These are phyloP conservation scores for Portunus trituberculatus DNA, from an alignment of 1,140 invertebrate species.

Conservation along the genomic window DNA sequence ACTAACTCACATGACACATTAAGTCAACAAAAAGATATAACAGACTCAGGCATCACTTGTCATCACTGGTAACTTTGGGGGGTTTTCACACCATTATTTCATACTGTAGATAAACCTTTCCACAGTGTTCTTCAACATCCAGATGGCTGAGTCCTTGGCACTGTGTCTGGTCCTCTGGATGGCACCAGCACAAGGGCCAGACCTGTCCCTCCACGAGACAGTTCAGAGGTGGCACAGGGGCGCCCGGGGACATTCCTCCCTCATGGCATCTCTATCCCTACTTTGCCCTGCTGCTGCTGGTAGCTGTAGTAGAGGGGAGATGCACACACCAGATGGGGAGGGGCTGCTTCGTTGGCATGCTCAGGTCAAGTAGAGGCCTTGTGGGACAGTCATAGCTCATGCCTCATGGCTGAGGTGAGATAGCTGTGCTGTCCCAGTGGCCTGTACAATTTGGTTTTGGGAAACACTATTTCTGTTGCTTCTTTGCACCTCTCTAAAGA, in stretches of 20 bases:
- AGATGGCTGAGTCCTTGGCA: neutral
- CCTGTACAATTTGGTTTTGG: neutral
- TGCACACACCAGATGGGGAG: neutral
- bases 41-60: slow-evolving; percentile 47
- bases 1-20: slow-evolving; percentile 51
- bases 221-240: too few species aligned
- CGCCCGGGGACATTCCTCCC: too few species aligned
- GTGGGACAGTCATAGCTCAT: neutral
- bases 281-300: neutral
- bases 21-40: slow-evolving; percentile 38
- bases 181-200: neutral
- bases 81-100: neutral
- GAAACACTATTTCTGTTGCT: neutral
- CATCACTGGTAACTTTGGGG: neutral
- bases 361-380: neutral
- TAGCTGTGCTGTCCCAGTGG: neutral
- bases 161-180: slow-evolving; percentile 1
- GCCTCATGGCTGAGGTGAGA: neutral
- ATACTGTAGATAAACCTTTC: neutral
- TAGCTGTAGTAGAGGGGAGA: neutral
- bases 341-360: neutral
- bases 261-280: neutral
- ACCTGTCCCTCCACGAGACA: neutral
- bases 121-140: neutral
- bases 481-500: neutral